Base-by-base conservation (phyloP, 1,140 invertebrate genomes). In the Rhagoletis zephyria region DNA sequence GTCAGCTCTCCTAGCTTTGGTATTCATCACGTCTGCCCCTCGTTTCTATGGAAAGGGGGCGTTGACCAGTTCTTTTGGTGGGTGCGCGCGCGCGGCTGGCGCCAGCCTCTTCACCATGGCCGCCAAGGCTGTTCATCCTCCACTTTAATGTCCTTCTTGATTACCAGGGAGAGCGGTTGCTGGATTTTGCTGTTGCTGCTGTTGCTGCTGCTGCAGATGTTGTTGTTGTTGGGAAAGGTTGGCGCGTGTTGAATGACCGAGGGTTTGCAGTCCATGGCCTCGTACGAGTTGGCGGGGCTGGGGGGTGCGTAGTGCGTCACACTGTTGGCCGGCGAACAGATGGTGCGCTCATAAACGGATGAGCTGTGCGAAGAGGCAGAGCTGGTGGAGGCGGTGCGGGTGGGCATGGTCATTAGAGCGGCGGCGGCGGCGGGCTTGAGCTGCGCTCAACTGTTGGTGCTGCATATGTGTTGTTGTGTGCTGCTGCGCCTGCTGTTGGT, bases 121-220 rank as follows among this genome's bases (percentile, higher is more conserved):
- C 96, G 94, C 96, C 94, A 96, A 87, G 94, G 94, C 90, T 94
- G 95, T 87, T 94, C 95, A 86, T 94, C 94, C 70, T 94, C 93
- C 3, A 93, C 90, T 88, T 93, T 91, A 85, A 92, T 91, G 14
- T 94, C 93, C 90, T 94, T 95, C 90, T 95, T 94, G 89, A 95
- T 96, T 6, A 97, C 96, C 85, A 97, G 93, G 10, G 96, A 95
- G 16, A 97, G 91, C 0, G 96, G 96, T 1, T 95, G 94, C 0
- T 95, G 94, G 94, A 10, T 74, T 60, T 59, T 88, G 88, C 63
- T 88, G 88, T 61, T 86, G 30, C 1, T 30, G 30, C 1, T 30
- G 30, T 1, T 30, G 30, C 30, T 30, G 30, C 30, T 30, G 30
- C 30, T 30, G 30, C 30, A 30, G 30, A 30, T 30, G 30, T 30